Evolutionary conservation across 2,797 vertebrate genomes (phyloP).

Genomic region (Cryptoblepharus egeriae): DNA sequence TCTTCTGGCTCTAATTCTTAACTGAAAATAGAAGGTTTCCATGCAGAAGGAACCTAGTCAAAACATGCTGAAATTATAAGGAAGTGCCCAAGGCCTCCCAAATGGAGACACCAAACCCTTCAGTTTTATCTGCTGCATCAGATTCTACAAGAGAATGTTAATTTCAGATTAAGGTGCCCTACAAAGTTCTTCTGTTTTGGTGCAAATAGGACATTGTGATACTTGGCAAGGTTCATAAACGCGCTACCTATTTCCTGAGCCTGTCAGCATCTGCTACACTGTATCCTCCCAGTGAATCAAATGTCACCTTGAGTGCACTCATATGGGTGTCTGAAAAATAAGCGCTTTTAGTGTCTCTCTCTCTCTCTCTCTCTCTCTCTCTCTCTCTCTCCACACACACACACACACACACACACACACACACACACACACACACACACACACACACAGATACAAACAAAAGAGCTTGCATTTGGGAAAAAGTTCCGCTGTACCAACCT

Average conservation of each 20-base stretch:
- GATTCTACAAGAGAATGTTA: too few species aligned
- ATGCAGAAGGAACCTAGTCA: not conserved
- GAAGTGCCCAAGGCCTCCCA: not conserved
- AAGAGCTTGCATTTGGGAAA: not conserved
- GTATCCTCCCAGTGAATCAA: not conserved
- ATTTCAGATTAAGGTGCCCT: not conserved
- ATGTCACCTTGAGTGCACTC: not conserved
- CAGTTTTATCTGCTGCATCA: not conserved
- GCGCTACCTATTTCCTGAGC: not conserved
- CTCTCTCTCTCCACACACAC: too few species aligned
- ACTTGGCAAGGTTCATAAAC: not conserved
- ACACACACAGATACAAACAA: not conserved
- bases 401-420: too few species aligned
- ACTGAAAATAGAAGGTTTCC: not conserved
- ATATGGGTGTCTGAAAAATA: not conserved
- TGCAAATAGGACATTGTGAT: not conserved
- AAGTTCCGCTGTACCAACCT: accelerated
- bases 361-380: too few species aligned
- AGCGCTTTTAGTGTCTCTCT: too few species aligned
- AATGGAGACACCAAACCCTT: not conserved
- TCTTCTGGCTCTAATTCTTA: not conserved
- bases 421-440: too few species aligned
- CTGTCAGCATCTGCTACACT: not conserved
- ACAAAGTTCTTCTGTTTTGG: not conserved
- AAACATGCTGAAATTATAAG: not conserved